Base-by-base conservation (phyloP, 2,113 vertebrate species). In the Opisthocomus hoazin region DNA sequence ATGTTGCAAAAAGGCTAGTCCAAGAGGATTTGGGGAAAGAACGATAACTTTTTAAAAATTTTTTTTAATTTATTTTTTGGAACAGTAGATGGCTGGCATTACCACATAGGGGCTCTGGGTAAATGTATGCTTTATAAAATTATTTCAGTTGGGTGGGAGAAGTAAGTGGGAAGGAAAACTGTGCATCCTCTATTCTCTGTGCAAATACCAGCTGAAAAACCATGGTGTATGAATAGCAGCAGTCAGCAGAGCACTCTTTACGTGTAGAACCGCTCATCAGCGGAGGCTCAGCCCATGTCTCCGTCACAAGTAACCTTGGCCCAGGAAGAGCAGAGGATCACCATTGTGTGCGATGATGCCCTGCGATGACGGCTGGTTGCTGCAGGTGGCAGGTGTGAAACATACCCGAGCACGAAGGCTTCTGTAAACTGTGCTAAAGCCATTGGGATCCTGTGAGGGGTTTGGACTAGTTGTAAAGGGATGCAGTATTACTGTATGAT, bases 331-430 rank as follows among this genome's bases (percentile, higher is more conserved):
- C 3, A 5, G 43, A 54, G 27, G 10, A 16, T 30, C 6, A 1
- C 29, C 0, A 2, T 9, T 10, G 10, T 15, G 26, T 6, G 46
- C 0, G 11, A 8, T 0, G 11, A 8, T 4, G 2, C 14, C 21
- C 20, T 15, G 34, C 0, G 3, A 8, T 13, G 45, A 15, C 0
- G 9, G 61, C 24, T 53, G 48, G 3, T 11, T 39, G 66, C 58
- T 48, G 81, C 18, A 56, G 53, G 39, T 15, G 58, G 8, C 1
- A 34, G 34, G 54, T 3, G 30, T 36, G 57, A 79, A 54, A 27
- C 0, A 1, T 2, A 30, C 37, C 32, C 0, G 3, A 30, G 15
- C 6, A 29, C 0, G 1, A 46, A 64, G 53, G 63, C 75, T 68
- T 37, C 34, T 64, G 19, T 32, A 22, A 81, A 15, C 17, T 5